Evolutionary conservation across 2,888 invertebrate species (phyloP), one percentile per base, ranked within the genome.

Genomic region (Tetanocera ferruginea): DNA sequence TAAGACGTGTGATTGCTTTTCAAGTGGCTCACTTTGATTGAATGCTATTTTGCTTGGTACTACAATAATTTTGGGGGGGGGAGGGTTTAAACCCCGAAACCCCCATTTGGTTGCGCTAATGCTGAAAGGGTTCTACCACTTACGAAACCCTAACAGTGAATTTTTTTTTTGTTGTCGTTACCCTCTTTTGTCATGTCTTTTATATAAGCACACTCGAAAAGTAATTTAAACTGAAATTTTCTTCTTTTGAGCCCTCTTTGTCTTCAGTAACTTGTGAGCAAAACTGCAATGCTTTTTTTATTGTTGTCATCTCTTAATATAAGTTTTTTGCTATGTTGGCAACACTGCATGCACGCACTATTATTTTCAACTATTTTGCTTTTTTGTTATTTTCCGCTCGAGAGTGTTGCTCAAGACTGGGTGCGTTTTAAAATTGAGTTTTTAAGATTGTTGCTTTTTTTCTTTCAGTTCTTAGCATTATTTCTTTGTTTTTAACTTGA

Each of bases 261-360:
- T 2, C 51, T 6, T 51, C 2, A 14, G 14, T 49, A 17, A 28
- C 28, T 69, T 51, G 5, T 67, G 6, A 8, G 69, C 34, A 23
- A n/a, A 34, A 14, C 43, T 43, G 67, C 51, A 49, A 69, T 28
- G 11, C 69, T 25, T 9, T 69, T 28, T 8, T 69, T 51, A 64
- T 23, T 69, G 23, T 69, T 51, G 69, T 69, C 69, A 69, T 64
- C 34, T 55, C 1, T 23, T n/a, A n/a, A n/a, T n/a, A n/a, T n/a
- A 23, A n/a, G 6, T 31, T 14, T n/a, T 28, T 5, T n/a, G 14
- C 34, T 9, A 34, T n/a, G 64, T 3, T 5, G 64, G 64, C 34
- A 64, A n/a, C 64, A n/a, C 14, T 64, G 64, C 64, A 64, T 64
- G 64, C 64, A 64, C 64, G 64, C 64, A 34, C 25, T n/a, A 8